Evolutionary conservation across 2,113 vertebrate species (phyloP).

Genomic region (Barbus barbus): DNA sequence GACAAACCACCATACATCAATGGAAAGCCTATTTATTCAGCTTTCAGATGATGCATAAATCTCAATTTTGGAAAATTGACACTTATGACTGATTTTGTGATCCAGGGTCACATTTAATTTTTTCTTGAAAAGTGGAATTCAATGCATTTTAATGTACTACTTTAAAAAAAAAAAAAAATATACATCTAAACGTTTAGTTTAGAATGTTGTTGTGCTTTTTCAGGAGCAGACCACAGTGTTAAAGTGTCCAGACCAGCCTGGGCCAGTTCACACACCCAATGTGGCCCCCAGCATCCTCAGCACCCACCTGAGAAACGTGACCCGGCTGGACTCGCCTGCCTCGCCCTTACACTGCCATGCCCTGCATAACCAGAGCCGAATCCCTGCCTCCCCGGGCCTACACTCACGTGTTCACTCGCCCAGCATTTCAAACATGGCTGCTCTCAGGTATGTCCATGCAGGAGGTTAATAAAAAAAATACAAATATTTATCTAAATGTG

Average conservation of each 20-base stretch:
- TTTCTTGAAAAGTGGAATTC: not conserved
- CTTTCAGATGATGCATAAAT: too few species aligned
- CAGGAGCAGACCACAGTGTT: constrained; percentile 82
- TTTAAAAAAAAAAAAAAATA: not conserved
- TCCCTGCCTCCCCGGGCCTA: constrained; percentile 81
- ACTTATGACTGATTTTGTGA: too few species aligned
- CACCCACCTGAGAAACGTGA: constrained; percentile 84
- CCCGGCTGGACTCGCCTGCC: constrained; percentile 85
- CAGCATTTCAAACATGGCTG: constrained; percentile 93
- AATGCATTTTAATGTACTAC: not conserved
- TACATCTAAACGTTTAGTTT: too few species aligned
- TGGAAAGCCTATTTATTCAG: too few species aligned
- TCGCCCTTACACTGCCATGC: constrained; percentile 91
- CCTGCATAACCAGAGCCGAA: constrained; percentile 86
- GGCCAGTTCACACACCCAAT: constrained; percentile 75
- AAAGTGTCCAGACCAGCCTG: constrained; percentile 80
- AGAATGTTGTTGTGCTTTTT: too few species aligned
- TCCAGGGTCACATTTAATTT: too few species aligned
- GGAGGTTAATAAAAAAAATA: not conserved
- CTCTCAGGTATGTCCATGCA: constrained; percentile 76
- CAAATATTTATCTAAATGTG: too few species aligned
- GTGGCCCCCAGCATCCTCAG: constrained; percentile 81
- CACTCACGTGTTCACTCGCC: constrained; percentile 90
- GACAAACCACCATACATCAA: too few species aligned
- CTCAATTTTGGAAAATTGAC: too few species aligned